Evolutionary conservation across 2,113 vertebrate species (phyloP).

Genomic region (Lamprotornis superbus): DNA sequence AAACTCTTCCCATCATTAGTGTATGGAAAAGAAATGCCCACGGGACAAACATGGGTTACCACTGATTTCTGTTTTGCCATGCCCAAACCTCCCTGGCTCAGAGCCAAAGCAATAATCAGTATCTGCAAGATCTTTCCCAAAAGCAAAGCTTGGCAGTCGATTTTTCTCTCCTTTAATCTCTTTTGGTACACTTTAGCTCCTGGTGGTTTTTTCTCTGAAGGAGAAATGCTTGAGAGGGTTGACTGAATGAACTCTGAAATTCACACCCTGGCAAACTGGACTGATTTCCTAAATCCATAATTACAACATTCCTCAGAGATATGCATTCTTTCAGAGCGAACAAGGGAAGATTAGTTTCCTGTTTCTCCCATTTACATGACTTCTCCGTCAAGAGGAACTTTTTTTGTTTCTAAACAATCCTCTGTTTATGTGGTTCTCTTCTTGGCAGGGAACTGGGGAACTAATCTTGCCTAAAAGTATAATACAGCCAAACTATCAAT

Average conservation of each 20-base stretch:
- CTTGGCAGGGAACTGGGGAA: background rate
- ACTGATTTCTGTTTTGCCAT: background rate
- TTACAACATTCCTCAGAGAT: slow-evolving; percentile 58
- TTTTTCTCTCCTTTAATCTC: slow-evolving; percentile 46
- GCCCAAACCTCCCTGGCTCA: background rate
- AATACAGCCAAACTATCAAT: slow-evolving; percentile 16
- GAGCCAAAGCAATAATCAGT: background rate
- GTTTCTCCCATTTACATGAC: slow-evolving; percentile 46
- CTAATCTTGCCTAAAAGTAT: background rate
- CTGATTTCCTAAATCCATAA: slow-evolving; percentile 66
- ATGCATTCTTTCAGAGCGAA: slow-evolving; percentile 40
- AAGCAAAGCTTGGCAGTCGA: background rate
- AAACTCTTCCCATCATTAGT: background rate
- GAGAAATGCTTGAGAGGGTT: slow-evolving; percentile 47
- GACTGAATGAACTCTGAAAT: slow-evolving; percentile 63
- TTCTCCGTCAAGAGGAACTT: slow-evolving; percentile 5
- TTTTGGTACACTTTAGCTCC: slow-evolving; percentile 34
- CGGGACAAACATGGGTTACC: background rate
- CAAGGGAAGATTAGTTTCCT: slow-evolving; percentile 57
- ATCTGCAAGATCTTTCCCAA: slow-evolving; percentile 33
- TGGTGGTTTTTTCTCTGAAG: slow-evolving; percentile 31
- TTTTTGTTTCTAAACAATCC: slow-evolving; percentile 33
- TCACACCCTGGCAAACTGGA: slow-evolving; percentile 53
- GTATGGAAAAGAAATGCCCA: background rate
- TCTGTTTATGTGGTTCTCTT: slow-evolving; percentile 48